Conservation (phyloP, 2,797 vertebrate species). For the Chrysocyon brachyurus region DNA sequence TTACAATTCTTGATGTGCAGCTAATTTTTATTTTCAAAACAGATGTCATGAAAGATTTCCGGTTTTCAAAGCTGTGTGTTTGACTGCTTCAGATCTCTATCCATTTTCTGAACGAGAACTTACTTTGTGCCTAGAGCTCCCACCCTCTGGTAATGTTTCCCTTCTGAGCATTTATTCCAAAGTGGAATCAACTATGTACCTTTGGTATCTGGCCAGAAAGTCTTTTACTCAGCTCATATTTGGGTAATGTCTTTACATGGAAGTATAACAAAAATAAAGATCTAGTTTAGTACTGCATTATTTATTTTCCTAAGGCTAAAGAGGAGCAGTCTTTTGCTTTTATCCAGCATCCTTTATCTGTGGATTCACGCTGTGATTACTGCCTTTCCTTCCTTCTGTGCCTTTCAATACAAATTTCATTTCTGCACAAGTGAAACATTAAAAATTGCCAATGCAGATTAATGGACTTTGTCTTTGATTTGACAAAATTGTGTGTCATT, state of each 20-base stretch:
- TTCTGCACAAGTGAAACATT: conserved; percentile 81
- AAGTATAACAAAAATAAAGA: conserved; percentile 65
- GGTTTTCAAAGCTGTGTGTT: conserved; percentile 40
- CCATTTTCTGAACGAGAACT: conserved; percentile 38
- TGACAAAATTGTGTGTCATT: neutral
- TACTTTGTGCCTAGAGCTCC: conserved; percentile 32
- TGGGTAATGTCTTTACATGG: conserved; percentile 54
- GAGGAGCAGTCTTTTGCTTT: conserved; percentile 12
- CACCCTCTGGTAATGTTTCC: neutral
- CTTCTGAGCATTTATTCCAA: conserved; percentile 55
- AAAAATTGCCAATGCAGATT: conserved; percentile 74
- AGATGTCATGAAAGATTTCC: conserved; percentile 5
- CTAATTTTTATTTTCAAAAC: conserved; percentile 64
- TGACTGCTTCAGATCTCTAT: conserved; percentile 23
- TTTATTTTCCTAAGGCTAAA: conserved; percentile 68
- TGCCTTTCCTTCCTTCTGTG: conserved; percentile 82
- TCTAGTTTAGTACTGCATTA: conserved; percentile 43
- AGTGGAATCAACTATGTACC: neutral
- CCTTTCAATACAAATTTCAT: conserved; percentile 80
- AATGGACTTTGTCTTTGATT: conserved; percentile 64
- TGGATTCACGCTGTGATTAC: conserved; percentile 69
- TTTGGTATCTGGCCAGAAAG: conserved; percentile 41
- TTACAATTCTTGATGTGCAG: conserved; percentile 66
- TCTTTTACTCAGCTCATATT: conserved; percentile 44
- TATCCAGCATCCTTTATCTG: conserved; percentile 32